phyloP scores from a whole-genome alignment of 35 echinoderm and acorn worm species.

The Heliocidaris erythrogramma region DNA sequence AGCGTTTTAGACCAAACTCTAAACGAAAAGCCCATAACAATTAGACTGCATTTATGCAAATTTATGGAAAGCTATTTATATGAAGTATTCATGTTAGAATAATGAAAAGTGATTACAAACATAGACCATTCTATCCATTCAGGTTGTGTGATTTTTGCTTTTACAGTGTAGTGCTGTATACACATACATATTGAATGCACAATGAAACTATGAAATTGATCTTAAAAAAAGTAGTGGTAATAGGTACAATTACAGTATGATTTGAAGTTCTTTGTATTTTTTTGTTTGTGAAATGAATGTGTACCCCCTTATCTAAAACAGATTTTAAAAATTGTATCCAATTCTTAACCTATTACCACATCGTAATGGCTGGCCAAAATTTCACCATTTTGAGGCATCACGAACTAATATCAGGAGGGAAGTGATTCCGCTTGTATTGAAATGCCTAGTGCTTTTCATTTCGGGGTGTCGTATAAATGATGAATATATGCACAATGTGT shows the following conservation, averaged over 20 bases:
- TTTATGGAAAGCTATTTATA: constrained; percentile 26
- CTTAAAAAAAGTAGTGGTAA: not conserved
- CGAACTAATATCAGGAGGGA: not conserved
- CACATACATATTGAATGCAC: not conserved
- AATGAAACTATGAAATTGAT: not conserved
- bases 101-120: not conserved
- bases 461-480: not conserved
- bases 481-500: constrained; percentile 12
- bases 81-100: constrained; percentile 35
- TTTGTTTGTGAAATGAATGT: constrained; percentile 9
- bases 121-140: not conserved
- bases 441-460: not conserved
- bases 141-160: not conserved
- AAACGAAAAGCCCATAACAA: not conserved
- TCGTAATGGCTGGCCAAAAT: not conserved
- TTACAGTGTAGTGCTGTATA: not conserved
- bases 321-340: not conserved
- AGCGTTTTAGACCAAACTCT: not conserved
- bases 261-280: not conserved
- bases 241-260: not conserved
- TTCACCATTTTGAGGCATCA: constrained; percentile 8
- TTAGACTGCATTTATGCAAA: not conserved
- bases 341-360: constrained; percentile 11
- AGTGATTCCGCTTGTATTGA: not conserved
- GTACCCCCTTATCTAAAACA: not conserved